phyloP scores from a whole-genome alignment of 37 sponge, comb jelly and placozoan species.

The Bolinopsis microptera region DNA sequence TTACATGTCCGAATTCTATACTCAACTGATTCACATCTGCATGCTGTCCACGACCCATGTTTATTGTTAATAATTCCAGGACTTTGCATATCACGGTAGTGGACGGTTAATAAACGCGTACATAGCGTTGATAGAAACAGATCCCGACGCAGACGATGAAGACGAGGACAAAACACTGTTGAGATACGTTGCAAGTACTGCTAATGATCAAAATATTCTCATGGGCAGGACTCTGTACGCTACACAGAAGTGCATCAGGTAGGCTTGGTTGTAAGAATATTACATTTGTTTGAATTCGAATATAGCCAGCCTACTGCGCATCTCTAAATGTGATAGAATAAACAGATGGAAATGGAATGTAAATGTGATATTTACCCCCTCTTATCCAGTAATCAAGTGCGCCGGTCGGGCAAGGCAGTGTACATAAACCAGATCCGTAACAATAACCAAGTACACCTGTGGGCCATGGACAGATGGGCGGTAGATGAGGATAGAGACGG shows the following conservation, averaged over 20 bases:
- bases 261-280: too few relatives aligned
- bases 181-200: conserved; percentile 28
- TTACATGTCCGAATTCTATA: too few relatives aligned
- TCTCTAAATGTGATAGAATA: too few relatives aligned
- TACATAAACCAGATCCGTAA: conserved; percentile 65
- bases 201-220: conserved; percentile 60
- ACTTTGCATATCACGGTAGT: conserved; percentile 41
- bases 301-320: too few relatives aligned
- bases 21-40: too few relatives aligned
- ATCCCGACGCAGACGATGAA: conserved; percentile 54
- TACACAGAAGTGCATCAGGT: conserved; percentile 65
- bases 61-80: conserved; percentile 23
- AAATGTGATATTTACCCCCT: too few relatives aligned
- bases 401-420: conserved; percentile 48
- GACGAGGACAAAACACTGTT: conserved; percentile 55
- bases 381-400: conserved; percentile 61
- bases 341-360: too few relatives aligned
- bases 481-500: conserved; percentile 63
- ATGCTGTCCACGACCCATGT: too few relatives aligned
- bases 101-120: conserved; percentile 62
- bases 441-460: conserved; percentile 64
- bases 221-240: conserved; percentile 63
- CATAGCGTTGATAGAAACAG: conserved; percentile 48
- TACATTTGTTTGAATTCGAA: too few relatives aligned
- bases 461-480: conserved; percentile 65